Evolutionary conservation across 2,797 vertebrate species (phyloP).

Genomic region (Malurus leucopterus): DNA sequence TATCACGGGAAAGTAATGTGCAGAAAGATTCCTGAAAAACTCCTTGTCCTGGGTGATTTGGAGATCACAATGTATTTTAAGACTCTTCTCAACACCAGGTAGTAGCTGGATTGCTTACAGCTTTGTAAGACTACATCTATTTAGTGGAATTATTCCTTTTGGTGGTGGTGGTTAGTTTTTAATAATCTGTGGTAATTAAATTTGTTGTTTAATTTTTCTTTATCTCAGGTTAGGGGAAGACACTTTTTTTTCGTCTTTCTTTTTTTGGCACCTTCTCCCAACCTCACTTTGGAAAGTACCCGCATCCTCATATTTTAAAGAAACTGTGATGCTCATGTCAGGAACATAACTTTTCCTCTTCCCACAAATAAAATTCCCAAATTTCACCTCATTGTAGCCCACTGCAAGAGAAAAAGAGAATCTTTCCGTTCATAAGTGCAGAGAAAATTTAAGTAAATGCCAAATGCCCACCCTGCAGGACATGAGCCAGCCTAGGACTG

Average conservation of each 20-base stretch:
- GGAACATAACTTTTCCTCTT: neutral
- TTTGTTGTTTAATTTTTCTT: neutral
- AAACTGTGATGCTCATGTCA: neutral
- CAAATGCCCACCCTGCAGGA: fast-evolving
- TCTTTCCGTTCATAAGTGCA: neutral
- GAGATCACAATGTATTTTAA: neutral
- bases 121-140: neutral
- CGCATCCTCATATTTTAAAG: neutral
- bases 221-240: neutral
- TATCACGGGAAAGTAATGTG: neutral
- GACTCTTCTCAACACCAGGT: neutral
- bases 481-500: neutral
- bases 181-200: neutral
- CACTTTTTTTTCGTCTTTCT: neutral
- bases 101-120: neutral
- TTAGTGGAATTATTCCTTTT: neutral
- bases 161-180: neutral
- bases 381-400: neutral
- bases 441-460: neutral
- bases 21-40: neutral
- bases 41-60: neutral
- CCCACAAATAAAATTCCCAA: neutral
- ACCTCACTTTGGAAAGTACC: neutral
- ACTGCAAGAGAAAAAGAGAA: neutral
- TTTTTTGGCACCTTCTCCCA: neutral